phyloP scores from a whole-genome alignment of 2,888 invertebrate genomes.

The Leptinotarsa juncta region DNA sequence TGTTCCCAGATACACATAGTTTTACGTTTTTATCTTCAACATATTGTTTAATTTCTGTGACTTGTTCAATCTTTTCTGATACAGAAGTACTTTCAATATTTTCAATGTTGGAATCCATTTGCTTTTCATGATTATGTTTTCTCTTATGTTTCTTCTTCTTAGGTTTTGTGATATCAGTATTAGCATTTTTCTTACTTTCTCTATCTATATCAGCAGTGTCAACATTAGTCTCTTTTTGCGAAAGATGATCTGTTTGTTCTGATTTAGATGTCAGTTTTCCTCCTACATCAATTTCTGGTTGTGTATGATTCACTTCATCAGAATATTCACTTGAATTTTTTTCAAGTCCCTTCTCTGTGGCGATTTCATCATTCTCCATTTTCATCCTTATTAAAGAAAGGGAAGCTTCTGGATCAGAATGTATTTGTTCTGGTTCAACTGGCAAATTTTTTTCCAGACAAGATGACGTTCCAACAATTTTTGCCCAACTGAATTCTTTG shows the following conservation, averaged over 20 bases:
- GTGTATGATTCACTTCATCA: no score
- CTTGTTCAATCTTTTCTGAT: no score
- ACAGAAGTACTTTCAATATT: neutral
- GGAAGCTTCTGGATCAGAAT: neutral
- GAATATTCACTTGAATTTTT: no score
- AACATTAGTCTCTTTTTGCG: no score
- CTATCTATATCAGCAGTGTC: neutral
- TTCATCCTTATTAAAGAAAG: neutral
- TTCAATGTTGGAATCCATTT: constrained; percentile 14
- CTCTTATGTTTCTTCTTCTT: neutral
- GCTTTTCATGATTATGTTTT: constrained; percentile 20
- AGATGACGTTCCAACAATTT: neutral
- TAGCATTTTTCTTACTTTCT: neutral
- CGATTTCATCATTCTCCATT: neutral
- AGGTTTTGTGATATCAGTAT: neutral
- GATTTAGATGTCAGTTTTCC: no score
- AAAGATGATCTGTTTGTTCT: no score
- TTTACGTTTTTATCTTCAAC: no score
- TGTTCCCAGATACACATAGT: no score
- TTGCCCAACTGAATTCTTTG: neutral
- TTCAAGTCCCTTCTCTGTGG: neutral
- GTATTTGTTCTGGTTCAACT: neutral
- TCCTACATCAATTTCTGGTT: no score
- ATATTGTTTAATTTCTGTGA: no score
- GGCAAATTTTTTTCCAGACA: neutral